phyloP scores from a whole-genome alignment of 2,888 invertebrate species.

The Lycocerus yunnanus region DNA sequence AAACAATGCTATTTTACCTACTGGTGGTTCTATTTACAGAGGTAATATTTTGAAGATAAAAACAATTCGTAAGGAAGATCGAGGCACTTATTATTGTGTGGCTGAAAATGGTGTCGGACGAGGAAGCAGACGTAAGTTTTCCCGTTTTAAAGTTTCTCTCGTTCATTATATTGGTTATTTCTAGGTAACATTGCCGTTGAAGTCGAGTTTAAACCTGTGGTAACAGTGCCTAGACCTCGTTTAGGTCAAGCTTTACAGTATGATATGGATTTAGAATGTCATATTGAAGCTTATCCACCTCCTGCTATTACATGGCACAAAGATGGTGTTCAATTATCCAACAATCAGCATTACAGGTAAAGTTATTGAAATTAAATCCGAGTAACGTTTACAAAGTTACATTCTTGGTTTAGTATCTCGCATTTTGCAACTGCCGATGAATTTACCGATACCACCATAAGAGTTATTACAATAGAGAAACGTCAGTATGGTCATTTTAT shows the following conservation, averaged over 20 bases:
- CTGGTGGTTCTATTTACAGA: slow-evolving; percentile 84
- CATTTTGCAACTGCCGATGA: slow-evolving; percentile 92
- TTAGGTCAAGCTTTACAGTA: slow-evolving; percentile 89
- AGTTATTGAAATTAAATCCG: background rate
- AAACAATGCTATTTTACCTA: slow-evolving; percentile 90
- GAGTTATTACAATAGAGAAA: slow-evolving; percentile 90
- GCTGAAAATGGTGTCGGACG: slow-evolving; percentile 89
- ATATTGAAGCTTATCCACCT: slow-evolving; percentile 92
- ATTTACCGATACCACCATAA: slow-evolving; percentile 86
- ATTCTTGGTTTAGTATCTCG: slow-evolving; percentile 66
- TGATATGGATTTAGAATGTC: slow-evolving; percentile 93
- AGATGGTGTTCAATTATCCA: slow-evolving; percentile 78
- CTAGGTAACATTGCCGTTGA: slow-evolving; percentile 81
- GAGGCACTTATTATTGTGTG: slow-evolving; percentile 93
- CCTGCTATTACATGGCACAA: slow-evolving; percentile 92
- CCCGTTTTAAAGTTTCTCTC: background rate
- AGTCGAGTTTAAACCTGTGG: slow-evolving; percentile 87
- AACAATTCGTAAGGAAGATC: slow-evolving; percentile 81
- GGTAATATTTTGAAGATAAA: slow-evolving; percentile 81
- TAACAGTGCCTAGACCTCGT: slow-evolving; percentile 81
- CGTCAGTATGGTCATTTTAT: slow-evolving; percentile 84
- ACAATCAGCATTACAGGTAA: slow-evolving; percentile 85
- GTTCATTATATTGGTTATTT: background rate
- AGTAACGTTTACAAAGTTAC: background rate
- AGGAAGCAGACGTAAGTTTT: slow-evolving; percentile 70